Conservation (phyloP, 2,797 vertebrate genomes). For the Pitangus sulphuratus region DNA sequence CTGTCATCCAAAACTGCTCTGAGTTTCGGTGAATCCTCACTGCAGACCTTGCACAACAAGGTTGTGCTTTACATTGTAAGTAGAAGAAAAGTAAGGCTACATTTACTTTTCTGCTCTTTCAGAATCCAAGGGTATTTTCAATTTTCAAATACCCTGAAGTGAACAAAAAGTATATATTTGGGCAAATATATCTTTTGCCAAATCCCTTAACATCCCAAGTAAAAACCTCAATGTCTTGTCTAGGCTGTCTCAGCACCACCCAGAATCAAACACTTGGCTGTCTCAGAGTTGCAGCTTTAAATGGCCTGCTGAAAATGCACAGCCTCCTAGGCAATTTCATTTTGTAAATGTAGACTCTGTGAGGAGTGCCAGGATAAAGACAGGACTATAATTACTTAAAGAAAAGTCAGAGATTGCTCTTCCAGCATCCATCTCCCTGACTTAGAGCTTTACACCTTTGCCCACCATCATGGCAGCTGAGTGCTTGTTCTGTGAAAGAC, state of each 20-base stretch:
- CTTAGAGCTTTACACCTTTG: not conserved
- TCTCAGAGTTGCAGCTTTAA: not conserved
- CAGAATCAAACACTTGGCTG: not conserved
- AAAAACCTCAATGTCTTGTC: not conserved
- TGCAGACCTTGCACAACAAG: not conserved
- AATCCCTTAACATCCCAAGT: not conserved
- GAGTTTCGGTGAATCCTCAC: not conserved
- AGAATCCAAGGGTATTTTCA: not conserved
- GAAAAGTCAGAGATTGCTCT: not conserved
- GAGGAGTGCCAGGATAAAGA: constrained; percentile 44
- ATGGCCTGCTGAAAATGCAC: not conserved
- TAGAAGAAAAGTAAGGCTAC: not conserved
- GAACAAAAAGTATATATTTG: not conserved
- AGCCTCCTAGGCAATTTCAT: not conserved
- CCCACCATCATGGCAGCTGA: not conserved
- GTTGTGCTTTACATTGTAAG: not conserved
- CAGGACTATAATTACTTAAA: constrained; percentile 15
- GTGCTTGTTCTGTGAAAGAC: not conserved
- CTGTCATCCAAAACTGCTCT: not conserved
- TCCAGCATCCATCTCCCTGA: not conserved
- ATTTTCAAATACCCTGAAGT: not conserved
- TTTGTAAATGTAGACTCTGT: constrained; percentile 34
- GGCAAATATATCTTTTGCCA: not conserved
- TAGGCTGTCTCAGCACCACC: not conserved
- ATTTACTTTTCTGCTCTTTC: not conserved